Conservation (phyloP, 37 sponge, comb jelly and placozoan species). For the Cliona cf. orientalis region DNA sequence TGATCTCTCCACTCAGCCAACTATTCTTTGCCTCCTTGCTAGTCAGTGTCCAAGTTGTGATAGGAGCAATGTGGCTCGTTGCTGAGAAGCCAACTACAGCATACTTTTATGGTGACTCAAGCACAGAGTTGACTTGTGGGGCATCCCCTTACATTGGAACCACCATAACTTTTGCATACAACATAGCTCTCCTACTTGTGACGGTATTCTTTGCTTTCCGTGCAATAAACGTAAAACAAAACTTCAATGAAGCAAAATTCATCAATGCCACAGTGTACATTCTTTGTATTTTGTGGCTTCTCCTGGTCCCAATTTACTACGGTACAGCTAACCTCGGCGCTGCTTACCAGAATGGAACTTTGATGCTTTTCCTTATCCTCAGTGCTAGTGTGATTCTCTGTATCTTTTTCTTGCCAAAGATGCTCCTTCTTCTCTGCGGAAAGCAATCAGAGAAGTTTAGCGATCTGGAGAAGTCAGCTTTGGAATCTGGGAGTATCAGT, state of each 20-base stretch:
- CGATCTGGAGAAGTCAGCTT: too few species aligned
- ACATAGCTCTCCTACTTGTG: conserved; percentile 39
- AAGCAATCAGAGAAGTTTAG: too few species aligned
- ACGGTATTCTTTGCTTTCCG: conserved; percentile 64
- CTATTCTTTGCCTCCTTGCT: conserved; percentile 49
- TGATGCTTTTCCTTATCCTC: conserved; percentile 42
- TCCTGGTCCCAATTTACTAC: conserved; percentile 58
- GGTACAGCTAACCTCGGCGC: conserved; percentile 28
- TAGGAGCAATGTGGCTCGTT: conserved; percentile 44
- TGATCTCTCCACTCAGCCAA: conserved; percentile 44
- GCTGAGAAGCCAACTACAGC: conserved; percentile 8
- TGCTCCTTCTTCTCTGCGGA: conserved; percentile 14
- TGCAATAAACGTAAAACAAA: conserved; percentile 53
- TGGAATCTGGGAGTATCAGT: too few species aligned
- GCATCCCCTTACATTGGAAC: conserved; percentile 26
- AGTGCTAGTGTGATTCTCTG: conserved; percentile 52
- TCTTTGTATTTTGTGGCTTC: conserved; percentile 59
- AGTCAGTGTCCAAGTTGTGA: conserved; percentile 45
- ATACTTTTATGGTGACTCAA: neutral
- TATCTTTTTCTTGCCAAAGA: conserved; percentile 47
- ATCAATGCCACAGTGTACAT: conserved; percentile 55
- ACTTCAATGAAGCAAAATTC: conserved; percentile 74
- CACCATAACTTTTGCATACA: conserved; percentile 38
- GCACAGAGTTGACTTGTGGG: conserved; percentile 30
- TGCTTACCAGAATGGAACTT: conserved; percentile 34